Percentiles rank a stretch among this genome's conserved stretches.
Conservation (phyloP, 2,113 vertebrate genomes). For the Hydropotes inermis region DNA sequence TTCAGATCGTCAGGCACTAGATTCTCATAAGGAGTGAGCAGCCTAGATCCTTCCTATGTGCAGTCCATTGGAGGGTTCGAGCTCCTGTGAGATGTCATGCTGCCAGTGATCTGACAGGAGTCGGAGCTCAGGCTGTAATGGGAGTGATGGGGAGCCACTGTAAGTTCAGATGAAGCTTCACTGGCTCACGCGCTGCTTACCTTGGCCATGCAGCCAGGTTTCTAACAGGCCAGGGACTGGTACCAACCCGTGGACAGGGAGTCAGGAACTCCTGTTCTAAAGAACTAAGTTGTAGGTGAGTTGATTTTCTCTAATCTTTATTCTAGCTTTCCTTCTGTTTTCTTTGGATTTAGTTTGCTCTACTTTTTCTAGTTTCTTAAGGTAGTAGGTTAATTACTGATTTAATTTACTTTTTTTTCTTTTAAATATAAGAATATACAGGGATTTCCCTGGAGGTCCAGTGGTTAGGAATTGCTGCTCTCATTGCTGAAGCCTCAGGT, state of each 20-base stretch:
- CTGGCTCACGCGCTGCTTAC: rapidly evolving
- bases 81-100: neutral
- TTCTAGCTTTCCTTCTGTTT: neutral
- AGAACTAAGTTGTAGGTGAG: neutral
- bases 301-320: neutral
- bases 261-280: neutral
- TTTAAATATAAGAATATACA: neutral
- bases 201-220: neutral
- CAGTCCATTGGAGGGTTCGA: neutral
- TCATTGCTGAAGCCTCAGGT: neutral
- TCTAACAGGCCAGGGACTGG: neutral
- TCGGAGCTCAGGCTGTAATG: neutral
- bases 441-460: neutral
- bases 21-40: neutral
- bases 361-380: neutral
- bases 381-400: neutral
- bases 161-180: neutral
- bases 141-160: neutral
- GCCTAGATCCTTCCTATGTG: neutral
- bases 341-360: neutral
- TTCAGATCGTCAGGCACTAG: neutral
- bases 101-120: neutral
- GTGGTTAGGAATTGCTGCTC: neutral
- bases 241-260: neutral
- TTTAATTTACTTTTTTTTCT: neutral